Base-by-base conservation (phyloP, 2,888 invertebrate genomes). In the Leptopilina myrica region DNA sequence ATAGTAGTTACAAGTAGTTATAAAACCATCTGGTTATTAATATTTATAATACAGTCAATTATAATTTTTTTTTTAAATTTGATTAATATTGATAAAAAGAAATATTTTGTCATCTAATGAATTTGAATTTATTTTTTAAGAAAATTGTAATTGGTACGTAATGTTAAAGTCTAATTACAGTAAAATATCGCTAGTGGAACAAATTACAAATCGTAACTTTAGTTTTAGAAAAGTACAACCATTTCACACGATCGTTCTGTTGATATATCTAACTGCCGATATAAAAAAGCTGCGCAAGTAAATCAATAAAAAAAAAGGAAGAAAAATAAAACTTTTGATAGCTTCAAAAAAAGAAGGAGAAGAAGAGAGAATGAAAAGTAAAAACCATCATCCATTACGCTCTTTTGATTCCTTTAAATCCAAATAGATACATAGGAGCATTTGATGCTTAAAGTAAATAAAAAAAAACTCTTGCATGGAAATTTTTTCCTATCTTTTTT, bases 161-260 rank as follows among this genome's bases (percentile, higher is more conserved):
- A 67, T 46, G 43, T 11, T 20, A 49, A 69, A 33, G 7, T 9
- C 69, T 69, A 69, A 53, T 69, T 69, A 26, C 49, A 26, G 69
- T 69, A 15, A 69, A 14, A 69, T 8, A 53, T 53, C 26, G 20
- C 53, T 12, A 26, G 1, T 26, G 20, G 9, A 69, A 53, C 49
- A 26, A 69, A 69, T 33, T 69, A 49, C 53, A 12, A 14, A n/a
- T 33, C n/a, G 53, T 53, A 69, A 69, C 53, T 69, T 53, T 7
- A 53, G 62, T 62, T 62, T 9, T 20, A 62, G 62, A 20, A 62
- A 20, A 20, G 62, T 62, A 15, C 62, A 62, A 62, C 62, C 62
- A 62, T 62, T 62, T 62, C 59, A 20, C 62, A 62, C 9, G 62
- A 20, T 62, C 15, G 20, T 49, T 49, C 49, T 49, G 49, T 49